Conservation (phyloP, 2,113 vertebrate genomes). For the Eolophus roseicapilla region DNA sequence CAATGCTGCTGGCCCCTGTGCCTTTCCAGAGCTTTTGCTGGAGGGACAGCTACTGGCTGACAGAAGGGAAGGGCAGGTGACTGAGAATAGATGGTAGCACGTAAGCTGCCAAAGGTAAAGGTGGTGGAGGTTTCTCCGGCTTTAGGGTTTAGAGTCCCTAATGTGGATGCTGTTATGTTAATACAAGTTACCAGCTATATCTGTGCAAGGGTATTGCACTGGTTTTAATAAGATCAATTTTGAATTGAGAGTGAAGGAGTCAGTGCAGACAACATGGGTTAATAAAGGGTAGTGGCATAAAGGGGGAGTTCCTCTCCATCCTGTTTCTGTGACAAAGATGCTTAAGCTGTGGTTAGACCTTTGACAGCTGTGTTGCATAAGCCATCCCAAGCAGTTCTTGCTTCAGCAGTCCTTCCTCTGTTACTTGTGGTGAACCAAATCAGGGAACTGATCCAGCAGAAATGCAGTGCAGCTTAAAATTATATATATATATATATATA, state of each 20-base stretch:
- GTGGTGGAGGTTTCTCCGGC: background rate
- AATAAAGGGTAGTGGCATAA: background rate
- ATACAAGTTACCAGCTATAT: background rate
- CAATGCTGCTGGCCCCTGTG: background rate
- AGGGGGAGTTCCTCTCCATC: background rate
- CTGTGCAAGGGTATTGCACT: background rate
- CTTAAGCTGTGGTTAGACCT: background rate
- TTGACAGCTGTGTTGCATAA: background rate
- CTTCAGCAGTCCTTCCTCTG: background rate
- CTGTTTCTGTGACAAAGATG: background rate
- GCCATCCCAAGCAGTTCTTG: background rate
- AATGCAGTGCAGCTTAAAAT: background rate
- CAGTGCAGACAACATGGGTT: background rate
- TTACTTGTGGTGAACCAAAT: background rate
- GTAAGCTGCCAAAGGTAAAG: background rate
- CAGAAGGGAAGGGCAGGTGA: background rate
- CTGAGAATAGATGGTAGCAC: background rate
- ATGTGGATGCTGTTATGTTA: background rate
- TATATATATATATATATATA: too few species aligned
- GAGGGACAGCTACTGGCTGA: background rate
- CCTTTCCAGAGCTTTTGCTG: background rate
- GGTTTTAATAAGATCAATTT: background rate
- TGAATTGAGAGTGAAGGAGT: background rate
- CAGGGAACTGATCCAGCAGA: background rate
- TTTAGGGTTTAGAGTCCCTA: conserved; percentile 24